A percentile compares a stretch with the other conserved stretches of the same genome.
Conservation (phyloP, 2,797 vertebrate genomes). For the Etheostoma perlongum region DNA sequence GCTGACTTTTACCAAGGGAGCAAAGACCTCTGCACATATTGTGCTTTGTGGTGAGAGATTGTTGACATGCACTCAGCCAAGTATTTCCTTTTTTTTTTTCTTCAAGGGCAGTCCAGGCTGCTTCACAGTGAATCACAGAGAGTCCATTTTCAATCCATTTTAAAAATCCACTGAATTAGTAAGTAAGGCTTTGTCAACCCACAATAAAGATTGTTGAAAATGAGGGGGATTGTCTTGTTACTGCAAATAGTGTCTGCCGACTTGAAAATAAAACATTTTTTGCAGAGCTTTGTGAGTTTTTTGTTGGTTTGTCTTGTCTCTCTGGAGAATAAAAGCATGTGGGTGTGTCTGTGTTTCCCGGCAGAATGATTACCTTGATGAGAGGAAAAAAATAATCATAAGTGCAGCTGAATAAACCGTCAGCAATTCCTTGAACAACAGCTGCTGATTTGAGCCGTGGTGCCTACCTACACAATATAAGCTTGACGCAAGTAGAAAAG, state of each 20-base stretch:
- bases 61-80: conserved; percentile 37
- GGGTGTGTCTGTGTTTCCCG: conserved; percentile 44
- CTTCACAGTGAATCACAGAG: conserved; percentile 38
- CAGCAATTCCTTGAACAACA: conserved; percentile 39
- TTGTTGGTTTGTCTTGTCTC: neutral
- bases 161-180: conserved; percentile 47
- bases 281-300: neutral
- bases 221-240: conserved; percentile 34
- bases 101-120: conserved; percentile 45
- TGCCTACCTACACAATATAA: conserved; percentile 30
- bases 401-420: conserved; percentile 32
- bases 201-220: conserved; percentile 42
- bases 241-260: conserved; percentile 15
- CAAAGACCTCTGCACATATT: conserved; percentile 12
- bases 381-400: conserved; percentile 55
- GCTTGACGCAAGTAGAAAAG: conserved; percentile 19
- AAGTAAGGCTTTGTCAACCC: conserved; percentile 23
- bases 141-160: conserved; percentile 9
- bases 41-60: conserved; percentile 14
- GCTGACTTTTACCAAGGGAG: conserved; percentile 19
- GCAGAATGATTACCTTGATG: conserved; percentile 55
- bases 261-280: conserved; percentile 33
- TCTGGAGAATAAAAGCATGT: conserved; percentile 38
- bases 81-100: conserved; percentile 13
- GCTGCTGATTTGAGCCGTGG: conserved; percentile 45